A percentile compares a stretch with the other conserved stretches of the same genome.
These are phyloP conservation scores for Allophyes oxyacanthae DNA, from an alignment of 2,888 invertebrate species.

Conservation along the genomic window DNA sequence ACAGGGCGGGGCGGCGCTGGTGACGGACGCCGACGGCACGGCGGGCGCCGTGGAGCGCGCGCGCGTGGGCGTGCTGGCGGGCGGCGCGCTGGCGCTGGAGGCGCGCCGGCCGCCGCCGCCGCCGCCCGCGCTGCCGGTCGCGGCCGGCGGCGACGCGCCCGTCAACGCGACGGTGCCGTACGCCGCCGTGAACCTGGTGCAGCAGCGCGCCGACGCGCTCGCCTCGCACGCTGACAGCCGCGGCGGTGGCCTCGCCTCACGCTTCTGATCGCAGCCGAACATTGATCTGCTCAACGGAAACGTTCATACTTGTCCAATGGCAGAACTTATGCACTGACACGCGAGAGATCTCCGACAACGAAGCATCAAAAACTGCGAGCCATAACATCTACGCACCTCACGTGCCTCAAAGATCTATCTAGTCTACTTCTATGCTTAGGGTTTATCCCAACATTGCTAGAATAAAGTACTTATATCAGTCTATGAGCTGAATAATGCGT, in stretches of 20 bases:
- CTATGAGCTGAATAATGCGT: too few species aligned
- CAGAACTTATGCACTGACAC: too few species aligned
- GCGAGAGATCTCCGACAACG: too few species aligned
- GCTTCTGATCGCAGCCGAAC: slow-evolving; percentile 83
- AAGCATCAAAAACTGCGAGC: too few species aligned
- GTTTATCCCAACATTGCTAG: too few species aligned
- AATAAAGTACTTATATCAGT: too few species aligned
- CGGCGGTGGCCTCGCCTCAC: slow-evolving; percentile 91
- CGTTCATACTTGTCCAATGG: too few species aligned
- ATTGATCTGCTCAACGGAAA: too few species aligned
- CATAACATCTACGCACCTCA: too few species aligned
- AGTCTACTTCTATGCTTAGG: too few species aligned
- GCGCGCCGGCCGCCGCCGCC: slow-evolving; percentile 50
- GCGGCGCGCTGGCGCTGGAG: slow-evolving; percentile 55
- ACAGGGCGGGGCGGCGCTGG: slow-evolving; percentile 53
- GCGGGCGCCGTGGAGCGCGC: slow-evolving; percentile 64
- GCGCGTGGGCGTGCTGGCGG: slow-evolving; percentile 56
- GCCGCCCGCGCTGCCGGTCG: slow-evolving; percentile 25
- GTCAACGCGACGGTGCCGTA: slow-evolving; percentile 74
- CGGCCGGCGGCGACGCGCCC: slow-evolving; percentile 42
- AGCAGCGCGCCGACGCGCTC: slow-evolving; percentile 90
- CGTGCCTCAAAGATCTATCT: too few species aligned
- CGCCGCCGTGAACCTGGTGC: slow-evolving; percentile 91
- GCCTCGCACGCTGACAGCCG: slow-evolving; percentile 93
- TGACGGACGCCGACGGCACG: slow-evolving; percentile 55